phyloP scores from a whole-genome alignment of 2,888 invertebrate genomes.

The Tolmerus cingulatus region DNA sequence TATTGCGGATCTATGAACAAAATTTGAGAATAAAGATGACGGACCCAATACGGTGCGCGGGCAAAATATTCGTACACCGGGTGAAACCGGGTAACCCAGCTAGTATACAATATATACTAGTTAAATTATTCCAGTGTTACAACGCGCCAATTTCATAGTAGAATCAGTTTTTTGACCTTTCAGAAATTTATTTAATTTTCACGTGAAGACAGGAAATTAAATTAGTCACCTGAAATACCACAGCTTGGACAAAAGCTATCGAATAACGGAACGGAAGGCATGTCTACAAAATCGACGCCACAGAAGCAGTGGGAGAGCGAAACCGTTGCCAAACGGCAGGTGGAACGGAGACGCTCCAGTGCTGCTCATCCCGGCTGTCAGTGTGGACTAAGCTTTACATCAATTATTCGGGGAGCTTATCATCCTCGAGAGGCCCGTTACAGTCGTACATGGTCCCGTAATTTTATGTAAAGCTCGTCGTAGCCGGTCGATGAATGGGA shows the following conservation, averaged over 20 bases:
- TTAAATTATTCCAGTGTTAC: background rate
- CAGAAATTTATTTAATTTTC: background rate
- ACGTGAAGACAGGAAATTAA: background rate
- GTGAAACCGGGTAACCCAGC: no score
- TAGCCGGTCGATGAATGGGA: constrained; percentile 35
- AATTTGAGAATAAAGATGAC: no score
- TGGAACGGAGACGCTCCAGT: background rate
- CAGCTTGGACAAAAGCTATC: background rate
- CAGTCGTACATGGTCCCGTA: background rate
- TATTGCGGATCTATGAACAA: no score
- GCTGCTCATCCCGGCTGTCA: background rate
- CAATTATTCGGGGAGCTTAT: constrained; percentile 14
- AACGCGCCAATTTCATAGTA: background rate
- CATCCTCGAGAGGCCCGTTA: background rate
- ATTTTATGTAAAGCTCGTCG: constrained; percentile 18
- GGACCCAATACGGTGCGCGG: no score
- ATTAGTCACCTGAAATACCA: background rate
- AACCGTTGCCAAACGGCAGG: background rate
- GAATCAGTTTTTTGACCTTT: background rate
- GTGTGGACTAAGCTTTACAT: constrained; percentile 22
- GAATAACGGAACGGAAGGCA: background rate
- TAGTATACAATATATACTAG: no score
- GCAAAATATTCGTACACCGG: no score
- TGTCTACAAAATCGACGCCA: background rate
- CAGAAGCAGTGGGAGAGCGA: background rate